Base-by-base conservation (phyloP, 2,113 vertebrate species). In the Dipodomys spectabilis region DNA sequence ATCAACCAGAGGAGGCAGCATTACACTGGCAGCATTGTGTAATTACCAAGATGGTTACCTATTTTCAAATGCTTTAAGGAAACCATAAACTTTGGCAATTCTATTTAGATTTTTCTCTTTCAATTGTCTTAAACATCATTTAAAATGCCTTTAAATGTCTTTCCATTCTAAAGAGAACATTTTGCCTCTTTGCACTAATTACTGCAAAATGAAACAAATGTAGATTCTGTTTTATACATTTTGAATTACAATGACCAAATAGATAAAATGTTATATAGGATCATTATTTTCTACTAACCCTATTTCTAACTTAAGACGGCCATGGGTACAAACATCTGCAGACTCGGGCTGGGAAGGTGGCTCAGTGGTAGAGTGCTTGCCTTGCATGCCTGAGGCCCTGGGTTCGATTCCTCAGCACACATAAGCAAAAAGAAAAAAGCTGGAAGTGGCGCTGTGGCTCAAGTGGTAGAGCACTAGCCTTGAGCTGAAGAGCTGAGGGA, bases 181-280 rank as follows among this genome's bases (percentile, higher is more conserved):
- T 92, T 88, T 93, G 64, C 69, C 19, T 86, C 44, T 86, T 92
- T 88, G 67, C 86, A 83, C 30, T 88, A 88, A 60, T 32, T 71
- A 20, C 45, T 77, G 1, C 12, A 89, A 68, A 84, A 82, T 73
- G 53, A 57, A 7, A 35, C 25, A 65, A 44, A 45, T 32, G 19
- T 28, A 91, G 16, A 84, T 62, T 78, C 45, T 86, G 27, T 88
- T 88, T 93, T 49, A 68, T 35, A 72, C 8, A 85, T 64, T 95
- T 81, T 82, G 44, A 87, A 88, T 91, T 84, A 82, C 92, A 89
- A 94, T 27, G 39, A 87, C 45, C 77, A 71, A 73, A 89, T 30
- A 91, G 83, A 57, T 60, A 86, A 82, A n/a, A 69, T 65, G 10
- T 86, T 68, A 71, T 6, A 82, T 1, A 49, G 15, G 5, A 57